A percentile compares a stretch with the other conserved stretches of the same genome.
These are phyloP conservation scores for Enteromius fasciolatus DNA, from an alignment of 2,797 vertebrate species.

Conservation along the genomic window DNA sequence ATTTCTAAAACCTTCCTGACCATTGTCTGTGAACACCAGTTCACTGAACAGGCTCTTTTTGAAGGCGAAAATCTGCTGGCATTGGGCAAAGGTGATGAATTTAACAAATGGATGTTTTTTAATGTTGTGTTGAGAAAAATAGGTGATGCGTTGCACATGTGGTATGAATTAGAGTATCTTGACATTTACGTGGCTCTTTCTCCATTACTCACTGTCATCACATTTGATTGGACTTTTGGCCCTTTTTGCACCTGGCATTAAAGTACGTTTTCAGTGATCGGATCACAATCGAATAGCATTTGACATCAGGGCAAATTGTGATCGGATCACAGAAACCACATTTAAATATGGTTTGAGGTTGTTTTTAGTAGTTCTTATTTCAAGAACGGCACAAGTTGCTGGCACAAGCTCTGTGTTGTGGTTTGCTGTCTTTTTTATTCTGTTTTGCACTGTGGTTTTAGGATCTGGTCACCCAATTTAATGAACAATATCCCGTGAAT, in stretches of 20 bases:
- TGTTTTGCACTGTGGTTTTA: constrained; percentile 8
- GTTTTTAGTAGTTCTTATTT: not conserved
- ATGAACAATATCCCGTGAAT: constrained; percentile 30
- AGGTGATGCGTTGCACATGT: constrained; percentile 12
- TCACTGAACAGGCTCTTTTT: constrained; percentile 20
- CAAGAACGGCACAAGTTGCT: not conserved
- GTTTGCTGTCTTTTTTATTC: constrained; percentile 17
- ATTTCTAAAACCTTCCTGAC: constrained; percentile 26
- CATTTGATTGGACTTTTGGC: constrained; percentile 29
- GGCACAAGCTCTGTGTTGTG: not conserved
- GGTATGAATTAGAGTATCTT: constrained; percentile 28
- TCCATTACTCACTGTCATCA: constrained; percentile 44
- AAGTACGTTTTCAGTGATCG: not conserved
- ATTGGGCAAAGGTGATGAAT: constrained; percentile 19
- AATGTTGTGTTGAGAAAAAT: constrained; percentile 22
- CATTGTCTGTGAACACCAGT: constrained; percentile 24
- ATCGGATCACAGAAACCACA: constrained; percentile 10
- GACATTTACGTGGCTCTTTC: constrained; percentile 44
- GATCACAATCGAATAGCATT: not conserved
- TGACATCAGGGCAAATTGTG: not conserved
- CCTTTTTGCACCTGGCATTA: constrained; percentile 31
- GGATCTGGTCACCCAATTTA: constrained; percentile 19
- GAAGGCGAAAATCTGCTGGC: not conserved
- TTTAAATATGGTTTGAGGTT: not conserved
- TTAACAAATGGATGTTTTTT: constrained; percentile 6